Base-by-base conservation (phyloP, 2,797 vertebrate species). In the Arctocebus calabarensis region DNA sequence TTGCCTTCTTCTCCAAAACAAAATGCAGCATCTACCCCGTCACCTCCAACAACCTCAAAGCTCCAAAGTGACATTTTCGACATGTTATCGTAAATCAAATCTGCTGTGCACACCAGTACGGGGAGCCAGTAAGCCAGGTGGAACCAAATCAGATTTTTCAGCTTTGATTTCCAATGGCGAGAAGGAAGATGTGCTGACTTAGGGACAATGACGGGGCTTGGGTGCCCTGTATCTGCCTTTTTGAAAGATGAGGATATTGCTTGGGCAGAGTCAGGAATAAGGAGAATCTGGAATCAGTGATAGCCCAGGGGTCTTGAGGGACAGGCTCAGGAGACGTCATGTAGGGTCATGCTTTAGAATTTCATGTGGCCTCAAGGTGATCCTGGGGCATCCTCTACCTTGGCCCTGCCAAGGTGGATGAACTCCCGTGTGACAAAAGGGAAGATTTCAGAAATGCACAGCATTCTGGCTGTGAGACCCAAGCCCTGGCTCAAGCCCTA, bases 41-140 rank as follows among this genome's bases (percentile, higher is more conserved):
- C 6, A 40, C 37, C 84, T 48, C 37, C 22, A 87, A 71, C 81
- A 55, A 59, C 81, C 79, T 96, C 83, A 91, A 61, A 84, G 73
- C 70, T 94, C 66, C 77, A 84, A 57, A 86, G 64, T 95, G 83
- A 90, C 7, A 1, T 79, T 77, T 78, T 92, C 40, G 10, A 87
- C 78, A 82, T 52, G 20, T 94, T 96, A 91, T 96, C 92, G 3
- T 43, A 74, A 40, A 20, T 89, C 57, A 88, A 22, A 96, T 95
- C 96, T 97, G 95, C 97, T 96, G 71, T 48, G 93, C 73, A 70
- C 40, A 88, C 74, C 78, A 90, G 90, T 64, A 92, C 77, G 16
- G 13, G 52, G 90, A 55, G 91, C 93, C 86, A 70, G 95, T 32
- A 95, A 96, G 55, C 84, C 95, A 94, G 91, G 94, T 97, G 86